phyloP scores from a whole-genome alignment of 2,113 vertebrate species.

The Tychaedon coryphoeus region DNA sequence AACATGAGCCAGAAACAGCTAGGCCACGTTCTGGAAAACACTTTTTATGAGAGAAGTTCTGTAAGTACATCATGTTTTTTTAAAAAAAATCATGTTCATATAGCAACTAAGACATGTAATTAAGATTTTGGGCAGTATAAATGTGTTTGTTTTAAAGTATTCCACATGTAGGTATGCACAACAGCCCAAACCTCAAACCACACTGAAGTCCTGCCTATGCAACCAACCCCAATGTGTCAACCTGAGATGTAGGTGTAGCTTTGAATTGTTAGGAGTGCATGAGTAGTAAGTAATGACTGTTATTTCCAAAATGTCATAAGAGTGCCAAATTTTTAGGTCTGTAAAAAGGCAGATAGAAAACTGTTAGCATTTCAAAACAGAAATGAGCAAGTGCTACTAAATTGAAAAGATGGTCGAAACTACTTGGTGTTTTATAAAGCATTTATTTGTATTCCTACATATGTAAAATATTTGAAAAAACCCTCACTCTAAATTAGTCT shows the following conservation, averaged over 20 bases:
- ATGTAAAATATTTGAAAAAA: neutral
- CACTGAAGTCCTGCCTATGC: neutral
- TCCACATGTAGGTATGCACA: neutral
- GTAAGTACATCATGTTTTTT: neutral
- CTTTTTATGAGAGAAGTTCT: neutral
- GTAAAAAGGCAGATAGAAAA: neutral
- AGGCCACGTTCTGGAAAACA: neutral
- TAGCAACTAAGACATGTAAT: neutral
- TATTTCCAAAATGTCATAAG: neutral
- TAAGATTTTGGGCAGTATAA: neutral
- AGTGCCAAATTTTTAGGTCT: neutral
- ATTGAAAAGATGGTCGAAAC: neutral
- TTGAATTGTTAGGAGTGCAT: neutral
- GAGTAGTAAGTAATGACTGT: neutral
- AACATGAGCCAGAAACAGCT: neutral
- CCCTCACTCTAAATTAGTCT: fast-evolving
- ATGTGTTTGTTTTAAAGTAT: neutral
- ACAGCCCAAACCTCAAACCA: neutral
- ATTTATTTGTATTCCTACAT: neutral
- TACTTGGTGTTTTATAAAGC: neutral
- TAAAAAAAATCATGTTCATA: neutral
- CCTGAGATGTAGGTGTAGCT: neutral
- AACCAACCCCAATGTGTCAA: neutral
- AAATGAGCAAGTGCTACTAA: neutral
- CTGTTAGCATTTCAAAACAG: neutral